phyloP scores from a whole-genome alignment of 2,888 invertebrate species.

The Nectonema munidae region DNA sequence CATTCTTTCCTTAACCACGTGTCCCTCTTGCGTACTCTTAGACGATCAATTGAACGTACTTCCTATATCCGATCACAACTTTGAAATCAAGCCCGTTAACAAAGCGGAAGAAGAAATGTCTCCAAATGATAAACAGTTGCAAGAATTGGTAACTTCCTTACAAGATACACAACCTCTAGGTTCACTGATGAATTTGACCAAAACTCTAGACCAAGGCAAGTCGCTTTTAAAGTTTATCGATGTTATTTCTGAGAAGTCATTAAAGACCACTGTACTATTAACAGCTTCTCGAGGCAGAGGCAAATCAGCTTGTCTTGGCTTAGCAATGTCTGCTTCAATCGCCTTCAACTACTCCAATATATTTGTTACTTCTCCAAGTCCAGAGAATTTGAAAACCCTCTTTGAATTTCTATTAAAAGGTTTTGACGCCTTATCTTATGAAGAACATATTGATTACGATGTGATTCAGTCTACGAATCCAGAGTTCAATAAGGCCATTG shows the following conservation, averaged over 20 bases:
- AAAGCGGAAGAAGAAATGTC: constrained; percentile 18
- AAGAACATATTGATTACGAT: constrained; percentile 63
- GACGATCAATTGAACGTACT: constrained; percentile 66
- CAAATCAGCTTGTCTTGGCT: constrained; percentile 77
- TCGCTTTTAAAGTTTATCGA: constrained; percentile 68
- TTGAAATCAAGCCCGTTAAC: constrained; percentile 1
- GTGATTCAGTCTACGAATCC: constrained; percentile 70
- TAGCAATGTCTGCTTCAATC: constrained; percentile 39
- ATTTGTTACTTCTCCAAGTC: constrained; percentile 83
- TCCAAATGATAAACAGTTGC: constrained; percentile 32
- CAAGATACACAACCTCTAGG: constrained; percentile 68
- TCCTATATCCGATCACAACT: constrained; percentile 54
- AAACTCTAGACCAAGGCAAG: constrained; percentile 60
- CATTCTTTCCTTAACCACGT: constrained; percentile 52
- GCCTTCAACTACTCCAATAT: constrained; percentile 51
- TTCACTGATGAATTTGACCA: constrained; percentile 49
- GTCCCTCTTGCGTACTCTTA: constrained; percentile 54
- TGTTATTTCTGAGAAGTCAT: constrained; percentile 58
- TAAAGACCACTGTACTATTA: constrained; percentile 56
- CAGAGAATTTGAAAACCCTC: constrained; percentile 79
- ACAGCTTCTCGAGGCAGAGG: constrained; percentile 87
- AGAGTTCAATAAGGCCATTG: constrained; percentile 75
- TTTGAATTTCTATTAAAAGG: constrained; percentile 84
- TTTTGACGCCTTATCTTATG: constrained; percentile 49
- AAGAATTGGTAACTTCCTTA: constrained; percentile 42